A percentile compares a stretch with the other conserved stretches of the same genome.
These are phyloP conservation scores for Chaenodraco wilsoni DNA, from an alignment of 2,797 vertebrate species.

Conservation along the genomic window DNA sequence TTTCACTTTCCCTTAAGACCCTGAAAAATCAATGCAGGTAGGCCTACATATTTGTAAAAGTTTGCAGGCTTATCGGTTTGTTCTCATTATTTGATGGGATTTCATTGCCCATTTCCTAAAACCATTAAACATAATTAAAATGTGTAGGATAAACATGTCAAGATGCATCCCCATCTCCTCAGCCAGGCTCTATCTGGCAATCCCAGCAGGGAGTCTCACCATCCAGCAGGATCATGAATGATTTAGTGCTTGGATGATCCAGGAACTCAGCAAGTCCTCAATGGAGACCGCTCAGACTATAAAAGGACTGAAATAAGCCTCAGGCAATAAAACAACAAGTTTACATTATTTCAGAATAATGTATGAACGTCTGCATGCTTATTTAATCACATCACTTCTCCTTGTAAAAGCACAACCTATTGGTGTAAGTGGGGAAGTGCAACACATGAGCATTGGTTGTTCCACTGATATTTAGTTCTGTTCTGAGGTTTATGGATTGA, in stretches of 20 bases:
- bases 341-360: slow-evolving; percentile 30
- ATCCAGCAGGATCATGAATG: slow-evolving; percentile 52
- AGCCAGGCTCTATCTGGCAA: slow-evolving; percentile 2
- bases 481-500: background rate
- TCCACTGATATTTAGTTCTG: background rate
- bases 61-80: background rate
- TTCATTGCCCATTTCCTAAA: background rate
- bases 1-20: background rate
- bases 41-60: background rate
- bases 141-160: background rate
- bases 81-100: background rate
- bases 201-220: slow-evolving; percentile 35
- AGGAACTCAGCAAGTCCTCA: slow-evolving; percentile 35
- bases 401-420: slow-evolving; percentile 26
- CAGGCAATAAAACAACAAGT: background rate
- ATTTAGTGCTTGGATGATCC: slow-evolving; percentile 54
- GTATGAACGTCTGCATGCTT: background rate
- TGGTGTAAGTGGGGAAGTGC: slow-evolving; percentile 30
- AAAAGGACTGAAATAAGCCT: background rate
- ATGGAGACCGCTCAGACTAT: background rate
- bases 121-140: background rate
- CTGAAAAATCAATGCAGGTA: background rate
- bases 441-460: background rate
- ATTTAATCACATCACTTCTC: slow-evolving; percentile 13
- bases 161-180: background rate